These are phyloP conservation scores for Caracal caracal DNA, from an alignment of 2,113 vertebrate genomes.

Conservation along the genomic window DNA sequence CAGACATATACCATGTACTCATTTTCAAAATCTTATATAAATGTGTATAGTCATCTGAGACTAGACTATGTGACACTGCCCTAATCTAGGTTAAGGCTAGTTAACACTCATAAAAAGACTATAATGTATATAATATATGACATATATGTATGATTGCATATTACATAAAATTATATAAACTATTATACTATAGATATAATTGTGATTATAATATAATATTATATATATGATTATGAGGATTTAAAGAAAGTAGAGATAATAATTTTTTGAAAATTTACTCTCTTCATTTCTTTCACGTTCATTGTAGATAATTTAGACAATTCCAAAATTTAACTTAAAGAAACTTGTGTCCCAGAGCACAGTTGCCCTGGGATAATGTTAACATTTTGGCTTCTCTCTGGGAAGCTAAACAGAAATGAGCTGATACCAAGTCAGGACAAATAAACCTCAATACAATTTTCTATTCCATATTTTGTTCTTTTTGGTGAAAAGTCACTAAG, in stretches of 20 bases:
- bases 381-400: not conserved
- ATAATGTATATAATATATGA: not conserved
- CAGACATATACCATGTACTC: not conserved
- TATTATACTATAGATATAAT: not conserved
- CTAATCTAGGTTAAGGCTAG: not conserved
- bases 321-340: not conserved
- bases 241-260: not conserved
- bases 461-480: not conserved
- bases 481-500: not conserved
- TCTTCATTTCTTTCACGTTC: not conserved
- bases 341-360: not conserved
- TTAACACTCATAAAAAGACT: not conserved
- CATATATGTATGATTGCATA: not conserved
- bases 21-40: not conserved
- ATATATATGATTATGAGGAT: not conserved
- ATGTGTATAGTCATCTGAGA: not conserved
- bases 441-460: not conserved
- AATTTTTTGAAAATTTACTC: not conserved
- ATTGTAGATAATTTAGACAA: not conserved
- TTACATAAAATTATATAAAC: not conserved
- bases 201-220: not conserved
- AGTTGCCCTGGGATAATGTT: not conserved
- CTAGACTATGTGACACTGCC: not conserved
- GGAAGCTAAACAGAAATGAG: not conserved
- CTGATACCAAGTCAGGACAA: not conserved